Base-by-base conservation (phyloP, 2,888 invertebrate species). In the Sinohyriopsis cumingii region DNA sequence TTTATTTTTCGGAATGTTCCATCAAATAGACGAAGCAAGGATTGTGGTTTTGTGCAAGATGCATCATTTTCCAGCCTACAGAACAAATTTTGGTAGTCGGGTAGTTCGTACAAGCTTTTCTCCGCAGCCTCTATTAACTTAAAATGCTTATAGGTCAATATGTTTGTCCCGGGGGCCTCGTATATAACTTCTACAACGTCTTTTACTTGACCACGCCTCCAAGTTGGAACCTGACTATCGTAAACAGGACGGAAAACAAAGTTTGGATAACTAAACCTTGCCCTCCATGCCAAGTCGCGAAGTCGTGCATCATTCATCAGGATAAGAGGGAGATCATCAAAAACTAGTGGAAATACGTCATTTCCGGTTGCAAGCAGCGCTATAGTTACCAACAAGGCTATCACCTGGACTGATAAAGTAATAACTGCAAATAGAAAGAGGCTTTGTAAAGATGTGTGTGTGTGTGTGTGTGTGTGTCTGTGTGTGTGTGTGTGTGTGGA, bases 281-380 rank as follows among this genome's bases (percentile, higher is more conserved):
- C 68, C 12, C 76, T 64, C 80, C 80, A 80, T 20, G 77, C 64
- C 12, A 80, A 66, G 54, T 82, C 79, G 63, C 75, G 68, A 19
- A 73, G 78, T 15, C 79, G 72, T 2, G 72, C 74, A 61, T 79
- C 78, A 57, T 79, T 72, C 63, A 76, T 69, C 1, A 82, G 75
- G 60, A 76, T 70, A 3, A 82, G 68, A 15, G 82, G 82, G 28
- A 82, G 72, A 6, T 69, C 70, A 20, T 78, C 75, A 61, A 82
- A 82, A 20, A 79, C 79, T 9, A 73, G 67, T 1, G 82, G 82
- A 66, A 82, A 82, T 28, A 82, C 74, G 69, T 78, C 75, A 63
- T 69, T 62, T 45, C 80, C 82, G 56, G 71, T 66, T 9, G 72
- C 60, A 20, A 79, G 63, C 5, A 82, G 68, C 18, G 73, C 72